These are phyloP conservation scores for Aptenodytes patagonicus DNA, from an alignment of 2,113 vertebrate species.

Conservation along the genomic window DNA sequence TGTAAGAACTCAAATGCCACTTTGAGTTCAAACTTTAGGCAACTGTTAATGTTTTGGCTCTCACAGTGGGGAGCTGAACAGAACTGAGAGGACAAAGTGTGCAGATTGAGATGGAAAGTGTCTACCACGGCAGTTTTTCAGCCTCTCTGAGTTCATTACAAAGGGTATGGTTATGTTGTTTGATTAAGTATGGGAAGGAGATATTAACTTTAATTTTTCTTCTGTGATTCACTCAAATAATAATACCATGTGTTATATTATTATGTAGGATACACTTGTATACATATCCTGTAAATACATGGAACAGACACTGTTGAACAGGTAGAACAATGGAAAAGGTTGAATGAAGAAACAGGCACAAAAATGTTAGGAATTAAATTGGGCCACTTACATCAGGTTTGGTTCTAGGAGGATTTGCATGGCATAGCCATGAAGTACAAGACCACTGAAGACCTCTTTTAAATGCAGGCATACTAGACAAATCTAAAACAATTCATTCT, in stretches of 20 bases:
- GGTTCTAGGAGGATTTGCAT: neutral
- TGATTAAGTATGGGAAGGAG: neutral
- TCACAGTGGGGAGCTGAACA: neutral
- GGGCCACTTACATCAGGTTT: neutral
- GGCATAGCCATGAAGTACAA: neutral
- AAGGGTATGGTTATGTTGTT: neutral
- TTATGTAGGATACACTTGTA: neutral
- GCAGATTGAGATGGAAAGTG: neutral
- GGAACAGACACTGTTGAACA: neutral
- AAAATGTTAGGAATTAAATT: neutral
- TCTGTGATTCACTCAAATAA: neutral
- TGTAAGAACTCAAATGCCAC: neutral
- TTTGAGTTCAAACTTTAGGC: neutral
- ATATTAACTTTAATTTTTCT: neutral
- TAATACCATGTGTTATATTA: neutral
- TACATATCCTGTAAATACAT: neutral
- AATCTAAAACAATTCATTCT: neutral
- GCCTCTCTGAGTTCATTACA: neutral
- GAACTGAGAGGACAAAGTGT: neutral
- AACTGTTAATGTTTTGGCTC: neutral
- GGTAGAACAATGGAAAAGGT: neutral
- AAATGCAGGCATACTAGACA: fast-evolving
- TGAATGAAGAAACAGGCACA: neutral
- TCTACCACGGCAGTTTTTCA: neutral
- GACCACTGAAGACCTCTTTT: neutral